Conservation (phyloP, 2,113 vertebrate species). For the Pelusios castaneus region DNA sequence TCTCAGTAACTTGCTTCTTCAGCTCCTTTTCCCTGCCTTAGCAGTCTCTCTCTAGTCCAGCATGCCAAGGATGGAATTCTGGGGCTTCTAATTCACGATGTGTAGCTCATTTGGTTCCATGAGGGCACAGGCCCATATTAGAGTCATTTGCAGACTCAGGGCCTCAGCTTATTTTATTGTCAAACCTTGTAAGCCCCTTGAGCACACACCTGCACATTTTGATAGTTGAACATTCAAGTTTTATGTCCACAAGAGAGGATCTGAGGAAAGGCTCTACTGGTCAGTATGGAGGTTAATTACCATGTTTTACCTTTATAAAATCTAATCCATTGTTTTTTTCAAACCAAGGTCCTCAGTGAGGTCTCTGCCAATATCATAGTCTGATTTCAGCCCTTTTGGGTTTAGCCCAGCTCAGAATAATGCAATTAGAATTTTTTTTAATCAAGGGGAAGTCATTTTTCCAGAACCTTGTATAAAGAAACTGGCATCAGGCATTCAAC, state of each 20-base stretch:
- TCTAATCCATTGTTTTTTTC: background rate
- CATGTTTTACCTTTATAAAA: background rate
- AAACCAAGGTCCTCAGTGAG: background rate
- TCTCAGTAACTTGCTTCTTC: background rate
- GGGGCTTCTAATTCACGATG: too few species aligned
- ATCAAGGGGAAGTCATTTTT: background rate
- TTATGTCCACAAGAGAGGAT: background rate
- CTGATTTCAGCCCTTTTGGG: background rate
- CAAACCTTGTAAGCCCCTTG: background rate
- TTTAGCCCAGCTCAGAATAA: background rate
- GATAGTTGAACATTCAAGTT: background rate
- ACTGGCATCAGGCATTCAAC: background rate
- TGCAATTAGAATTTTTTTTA: background rate
- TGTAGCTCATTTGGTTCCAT: background rate
- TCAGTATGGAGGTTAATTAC: background rate
- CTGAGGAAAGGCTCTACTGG: background rate
- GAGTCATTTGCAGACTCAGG: background rate
- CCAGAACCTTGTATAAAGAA: background rate
- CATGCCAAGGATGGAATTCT: background rate
- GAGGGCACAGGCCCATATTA: background rate
- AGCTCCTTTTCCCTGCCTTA: background rate
- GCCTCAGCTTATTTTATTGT: background rate
- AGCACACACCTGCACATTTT: background rate
- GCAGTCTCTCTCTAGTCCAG: background rate
- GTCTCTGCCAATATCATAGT: background rate